A percentile compares a stretch with the other conserved stretches of the same genome.
These are phyloP conservation scores for Mus spretus DNA, from an alignment of 2,797 vertebrate species.

Conservation along the genomic window DNA sequence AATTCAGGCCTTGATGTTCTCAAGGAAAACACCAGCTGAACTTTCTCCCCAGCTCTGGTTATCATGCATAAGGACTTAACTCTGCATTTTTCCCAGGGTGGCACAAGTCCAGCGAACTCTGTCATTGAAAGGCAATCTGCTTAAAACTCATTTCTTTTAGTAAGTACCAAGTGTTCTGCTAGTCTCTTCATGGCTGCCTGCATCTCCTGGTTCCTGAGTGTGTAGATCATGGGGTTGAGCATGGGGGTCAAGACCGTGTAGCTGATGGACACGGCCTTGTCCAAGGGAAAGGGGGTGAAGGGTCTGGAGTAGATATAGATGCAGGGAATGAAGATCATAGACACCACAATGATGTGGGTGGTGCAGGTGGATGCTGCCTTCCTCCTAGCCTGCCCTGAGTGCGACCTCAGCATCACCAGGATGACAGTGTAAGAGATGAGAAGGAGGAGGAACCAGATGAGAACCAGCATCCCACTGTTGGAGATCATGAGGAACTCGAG, in stretches of 20 bases:
- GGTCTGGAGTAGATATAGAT: slow-evolving; percentile 74
- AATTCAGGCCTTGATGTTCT: background rate
- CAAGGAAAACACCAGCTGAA: background rate
- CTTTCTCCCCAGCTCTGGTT: background rate
- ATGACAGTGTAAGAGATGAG: slow-evolving; percentile 68
- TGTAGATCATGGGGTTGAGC: slow-evolving; percentile 80
- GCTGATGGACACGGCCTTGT: slow-evolving; percentile 78
- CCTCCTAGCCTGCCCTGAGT: slow-evolving; percentile 32
- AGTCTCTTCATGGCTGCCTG: slow-evolving; percentile 74
- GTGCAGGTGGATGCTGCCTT: slow-evolving; percentile 77
- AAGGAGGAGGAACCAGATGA: slow-evolving; percentile 78
- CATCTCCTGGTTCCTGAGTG: slow-evolving; percentile 79
- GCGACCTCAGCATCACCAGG: slow-evolving; percentile 73
- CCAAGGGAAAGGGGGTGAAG: slow-evolving; percentile 68
- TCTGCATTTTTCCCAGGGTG: background rate
- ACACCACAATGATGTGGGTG: slow-evolving; percentile 74
- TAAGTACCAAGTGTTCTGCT: background rate
- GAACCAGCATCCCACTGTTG: slow-evolving; percentile 75
- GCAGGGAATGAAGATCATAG: slow-evolving; percentile 78
- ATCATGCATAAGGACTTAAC: background rate
- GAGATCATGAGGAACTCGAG: slow-evolving; percentile 79
- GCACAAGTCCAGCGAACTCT: background rate
- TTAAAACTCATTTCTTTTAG: slow-evolving; percentile 19
- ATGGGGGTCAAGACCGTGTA: slow-evolving; percentile 72
- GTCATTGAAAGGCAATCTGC: background rate